Conservation (phyloP, 1,140 invertebrate genomes). For the Drosophila novamexicana region DNA sequence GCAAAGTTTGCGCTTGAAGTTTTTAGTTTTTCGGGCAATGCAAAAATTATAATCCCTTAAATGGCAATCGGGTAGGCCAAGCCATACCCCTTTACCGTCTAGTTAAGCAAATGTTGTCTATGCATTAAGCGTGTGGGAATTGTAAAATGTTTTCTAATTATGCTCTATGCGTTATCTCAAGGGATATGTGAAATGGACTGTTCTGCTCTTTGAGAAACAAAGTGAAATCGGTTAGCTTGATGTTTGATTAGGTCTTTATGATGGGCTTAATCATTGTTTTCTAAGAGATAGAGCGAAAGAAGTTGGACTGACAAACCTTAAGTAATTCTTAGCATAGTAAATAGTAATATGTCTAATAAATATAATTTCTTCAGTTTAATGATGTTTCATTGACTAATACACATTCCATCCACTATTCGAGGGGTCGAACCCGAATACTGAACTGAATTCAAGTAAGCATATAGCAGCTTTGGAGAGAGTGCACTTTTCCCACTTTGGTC, state of each 20-base stretch:
- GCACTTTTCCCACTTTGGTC: no score
- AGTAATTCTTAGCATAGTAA: no score
- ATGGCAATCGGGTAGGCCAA: conserved; percentile 50
- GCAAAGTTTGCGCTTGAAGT: conserved; percentile 71
- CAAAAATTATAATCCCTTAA: conserved; percentile 80
- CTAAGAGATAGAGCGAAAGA: no score
- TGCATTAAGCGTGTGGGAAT: not conserved
- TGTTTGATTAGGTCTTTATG: not conserved
- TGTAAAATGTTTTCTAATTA: conserved; percentile 33
- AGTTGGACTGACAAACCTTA: no score
- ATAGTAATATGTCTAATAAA: no score
- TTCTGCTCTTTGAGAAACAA: not conserved
- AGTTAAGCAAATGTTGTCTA: conserved; percentile 12
- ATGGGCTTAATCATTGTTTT: no score
- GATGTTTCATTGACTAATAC: no score
- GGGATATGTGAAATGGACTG: not conserved
- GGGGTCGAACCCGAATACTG: no score
- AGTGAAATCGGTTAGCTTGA: not conserved
- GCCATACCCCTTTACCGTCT: not conserved
- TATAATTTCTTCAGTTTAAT: no score
- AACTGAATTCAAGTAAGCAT: no score
- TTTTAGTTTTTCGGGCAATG: conserved; percentile 63
- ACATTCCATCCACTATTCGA: no score
- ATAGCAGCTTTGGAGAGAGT: no score
- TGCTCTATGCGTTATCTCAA: not conserved